Evolutionary conservation across 2,888 invertebrate genomes (phyloP), one percentile per base, ranked within the genome.

Genomic region (Prosopocoilus inquinatus): DNA sequence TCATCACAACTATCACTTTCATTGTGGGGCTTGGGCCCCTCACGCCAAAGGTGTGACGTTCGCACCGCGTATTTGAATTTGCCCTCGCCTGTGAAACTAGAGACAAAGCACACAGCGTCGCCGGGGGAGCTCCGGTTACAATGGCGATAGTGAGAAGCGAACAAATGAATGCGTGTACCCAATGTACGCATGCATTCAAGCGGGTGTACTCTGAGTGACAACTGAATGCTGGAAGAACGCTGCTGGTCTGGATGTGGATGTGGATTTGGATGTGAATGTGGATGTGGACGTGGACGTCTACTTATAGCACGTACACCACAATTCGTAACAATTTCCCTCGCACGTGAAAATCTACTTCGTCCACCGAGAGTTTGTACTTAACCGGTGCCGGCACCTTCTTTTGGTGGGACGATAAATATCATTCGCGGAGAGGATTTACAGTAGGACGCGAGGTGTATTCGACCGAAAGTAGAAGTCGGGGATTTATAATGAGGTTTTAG

Each of bases 11-110:
- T 61, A 61, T 63, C 60, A 58, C 58, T 63, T 61, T 58, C 62
- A 61, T 59, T 59, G 61, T 59, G 50, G 54, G 60, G 56, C 51
- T 49, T 57, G 58, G 56, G 58, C 35, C 59, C 58, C 59, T 64
- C 61, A 62, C 65, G 61, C 65, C 64, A 54, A 62, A 65, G 66
- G 66, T 64, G 66, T 64, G 66, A 64, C 64, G 62, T 55, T 60
- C 60, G 55, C 55, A 54, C 61, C 60, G 50, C 58, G 53, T 50
- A 57, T 60, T 60, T 58, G 57, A 58, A 60, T 59, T 56, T 59
- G 58, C 64, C 61, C 61, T 61, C 62, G 59, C 55, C 61, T 60
- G 58, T 61, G 63, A 62, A 63, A 61, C 55, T 59, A 61, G 56
- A 62, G 56, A 62, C 63, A 62, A 63, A 62, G 57, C 59, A 53